Percentiles rank a stretch among this genome's conserved stretches.
Conservation (phyloP, 2,113 vertebrate species). For the Heterocephalus glaber region DNA sequence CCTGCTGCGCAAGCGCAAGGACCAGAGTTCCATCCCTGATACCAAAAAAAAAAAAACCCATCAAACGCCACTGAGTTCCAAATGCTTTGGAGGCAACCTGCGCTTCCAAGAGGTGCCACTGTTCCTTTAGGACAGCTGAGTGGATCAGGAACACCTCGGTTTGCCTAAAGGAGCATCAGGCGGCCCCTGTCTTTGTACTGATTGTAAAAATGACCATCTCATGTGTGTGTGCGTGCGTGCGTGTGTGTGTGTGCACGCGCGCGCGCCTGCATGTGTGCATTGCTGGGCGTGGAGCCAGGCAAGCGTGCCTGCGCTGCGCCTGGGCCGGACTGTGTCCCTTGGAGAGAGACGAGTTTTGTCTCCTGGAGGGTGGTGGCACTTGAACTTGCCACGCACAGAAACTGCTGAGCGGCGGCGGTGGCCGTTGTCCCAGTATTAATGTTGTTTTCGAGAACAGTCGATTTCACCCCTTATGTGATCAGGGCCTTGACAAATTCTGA, state of each 20-base stretch:
- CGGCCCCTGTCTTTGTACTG: not conserved
- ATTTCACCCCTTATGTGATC: not conserved
- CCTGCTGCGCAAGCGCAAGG: too few relatives aligned
- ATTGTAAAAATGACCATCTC: not conserved
- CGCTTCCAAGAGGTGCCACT: not conserved
- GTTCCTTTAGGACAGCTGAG: not conserved
- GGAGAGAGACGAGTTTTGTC: not conserved
- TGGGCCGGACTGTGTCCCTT: too few relatives aligned
- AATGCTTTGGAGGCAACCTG: not conserved
- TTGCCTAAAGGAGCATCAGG: not conserved
- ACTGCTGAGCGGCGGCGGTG: too few relatives aligned
- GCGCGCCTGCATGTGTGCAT: not conserved
- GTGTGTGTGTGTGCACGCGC: too few relatives aligned
- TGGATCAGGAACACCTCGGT: not conserved
- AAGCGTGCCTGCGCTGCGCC: not conserved
- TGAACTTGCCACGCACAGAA: not conserved
- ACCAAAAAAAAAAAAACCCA: too few relatives aligned
- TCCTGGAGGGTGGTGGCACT: not conserved
- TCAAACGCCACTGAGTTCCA: not conserved
- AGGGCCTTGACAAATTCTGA: not conserved
- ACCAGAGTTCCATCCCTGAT: too few relatives aligned
- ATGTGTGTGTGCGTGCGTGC: too few relatives aligned
- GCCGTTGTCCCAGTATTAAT: not conserved
- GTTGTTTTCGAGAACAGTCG: not conserved
- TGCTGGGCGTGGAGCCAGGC: not conserved